These are phyloP conservation scores for Esox masquinongy DNA, from an alignment of 2,797 vertebrate species.

Conservation along the genomic window DNA sequence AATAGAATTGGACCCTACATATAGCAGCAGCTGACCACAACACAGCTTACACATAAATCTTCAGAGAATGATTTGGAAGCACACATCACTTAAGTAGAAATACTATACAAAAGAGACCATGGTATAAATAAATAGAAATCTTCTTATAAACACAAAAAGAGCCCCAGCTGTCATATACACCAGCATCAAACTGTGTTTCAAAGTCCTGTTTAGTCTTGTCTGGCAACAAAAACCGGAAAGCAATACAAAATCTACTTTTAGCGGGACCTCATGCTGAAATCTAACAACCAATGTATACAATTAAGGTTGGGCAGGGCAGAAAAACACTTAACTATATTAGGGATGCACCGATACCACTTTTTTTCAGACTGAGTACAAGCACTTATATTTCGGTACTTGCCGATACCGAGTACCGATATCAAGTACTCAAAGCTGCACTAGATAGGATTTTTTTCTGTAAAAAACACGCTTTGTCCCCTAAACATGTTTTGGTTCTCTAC, in stretches of 20 bases:
- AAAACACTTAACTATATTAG: too few relatives aligned
- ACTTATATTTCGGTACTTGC: too few relatives aligned
- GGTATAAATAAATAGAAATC: slow-evolving; percentile 11
- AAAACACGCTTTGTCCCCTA: too few relatives aligned
- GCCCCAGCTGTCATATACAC: slow-evolving; percentile 1
- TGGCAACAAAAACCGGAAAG: neutral
- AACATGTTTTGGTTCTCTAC: too few relatives aligned
- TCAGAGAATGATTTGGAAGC: neutral
- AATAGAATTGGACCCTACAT: too few relatives aligned
- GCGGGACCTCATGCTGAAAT: neutral
- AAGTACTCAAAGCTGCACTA: too few relatives aligned
- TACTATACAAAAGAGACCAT: slow-evolving; percentile 23
- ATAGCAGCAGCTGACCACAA: slow-evolving; percentile 33
- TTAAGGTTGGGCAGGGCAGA: too few relatives aligned
- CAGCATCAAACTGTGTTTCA: neutral
- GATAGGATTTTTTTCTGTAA: too few relatives aligned
- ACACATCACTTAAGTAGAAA: slow-evolving; percentile 8
- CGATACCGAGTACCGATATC: too few relatives aligned
- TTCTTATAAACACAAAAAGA: slow-evolving; percentile 4
- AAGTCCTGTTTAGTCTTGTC: neutral
- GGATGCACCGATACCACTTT: too few relatives aligned
- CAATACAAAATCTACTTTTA: neutral
- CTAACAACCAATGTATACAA: neutral
- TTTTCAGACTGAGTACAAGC: too few relatives aligned
- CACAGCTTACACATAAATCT: slow-evolving; percentile 50